Percentiles rank a stretch among this genome's conserved stretches.
These are phyloP conservation scores for Drosophila ananassae DNA, from an alignment of 1,140 invertebrate genomes.

Conservation along the genomic window DNA sequence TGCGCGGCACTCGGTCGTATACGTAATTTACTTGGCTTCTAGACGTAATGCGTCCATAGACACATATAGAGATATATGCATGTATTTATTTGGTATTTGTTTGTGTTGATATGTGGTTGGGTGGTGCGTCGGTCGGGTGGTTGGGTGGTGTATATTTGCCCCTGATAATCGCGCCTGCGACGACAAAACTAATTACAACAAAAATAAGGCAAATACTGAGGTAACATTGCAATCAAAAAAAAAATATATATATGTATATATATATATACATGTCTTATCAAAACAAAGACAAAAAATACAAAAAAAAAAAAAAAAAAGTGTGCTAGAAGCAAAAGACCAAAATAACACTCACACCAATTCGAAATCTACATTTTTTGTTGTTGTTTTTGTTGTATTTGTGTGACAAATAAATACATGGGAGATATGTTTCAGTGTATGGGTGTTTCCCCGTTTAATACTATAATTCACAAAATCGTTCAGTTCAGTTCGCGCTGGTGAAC, in stretches of 20 bases:
- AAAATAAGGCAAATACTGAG: conserved; percentile 35
- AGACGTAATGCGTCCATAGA: conserved; percentile 8
- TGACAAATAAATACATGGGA: conserved; percentile 33
- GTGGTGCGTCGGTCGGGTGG: background rate
- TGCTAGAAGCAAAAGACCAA: conserved; percentile 42
- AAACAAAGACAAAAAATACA: too few species aligned
- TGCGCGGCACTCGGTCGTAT: conserved; percentile 22
- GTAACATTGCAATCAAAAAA: conserved; percentile 13
- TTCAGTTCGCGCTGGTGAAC: conserved; percentile 79
- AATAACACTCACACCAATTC: conserved; percentile 49
- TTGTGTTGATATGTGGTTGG: background rate
- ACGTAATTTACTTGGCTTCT: conserved; percentile 12
- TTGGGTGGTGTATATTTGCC: conserved; percentile 14
- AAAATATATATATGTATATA: conserved; percentile 1
- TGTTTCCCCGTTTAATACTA: conserved; percentile 65
- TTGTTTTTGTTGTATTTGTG: conserved; percentile 3
- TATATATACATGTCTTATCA: conserved; percentile 19
- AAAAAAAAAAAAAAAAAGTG: conserved; percentile 4
- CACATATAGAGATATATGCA: conserved; percentile 6
- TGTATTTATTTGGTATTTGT: conserved; percentile 4
- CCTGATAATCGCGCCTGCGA: conserved; percentile 49
- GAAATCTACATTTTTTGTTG: background rate
- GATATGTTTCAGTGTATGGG: conserved; percentile 9
- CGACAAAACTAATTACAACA: conserved; percentile 55
- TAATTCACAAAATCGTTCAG: conserved; percentile 76